A percentile compares a stretch with the other conserved stretches of the same genome.
Evolutionary conservation across 2,113 vertebrate genomes (phyloP).

Genomic region (Zosterops pallidus): DNA sequence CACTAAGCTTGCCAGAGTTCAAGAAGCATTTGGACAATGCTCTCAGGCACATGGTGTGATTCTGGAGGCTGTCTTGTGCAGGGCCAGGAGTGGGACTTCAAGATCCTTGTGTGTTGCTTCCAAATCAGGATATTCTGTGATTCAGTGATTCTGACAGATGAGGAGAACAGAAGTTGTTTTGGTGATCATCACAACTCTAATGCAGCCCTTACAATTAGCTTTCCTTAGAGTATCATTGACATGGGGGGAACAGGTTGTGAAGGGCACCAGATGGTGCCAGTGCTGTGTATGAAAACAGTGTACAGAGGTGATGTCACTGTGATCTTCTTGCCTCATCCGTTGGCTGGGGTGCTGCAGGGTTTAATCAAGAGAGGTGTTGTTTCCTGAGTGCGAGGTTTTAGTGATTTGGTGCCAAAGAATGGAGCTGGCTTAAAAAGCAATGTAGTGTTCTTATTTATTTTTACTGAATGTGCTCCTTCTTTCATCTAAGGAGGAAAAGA

Average conservation of each 20-base stretch:
- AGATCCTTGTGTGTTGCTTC: not conserved
- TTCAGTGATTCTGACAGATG: not conserved
- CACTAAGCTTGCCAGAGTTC: not conserved
- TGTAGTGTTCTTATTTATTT: not conserved
- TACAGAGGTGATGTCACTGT: not conserved
- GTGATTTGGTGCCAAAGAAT: not conserved
- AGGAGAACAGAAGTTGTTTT: not conserved
- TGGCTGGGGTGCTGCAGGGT: not conserved
- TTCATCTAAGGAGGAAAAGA: not conserved
- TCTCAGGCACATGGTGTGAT: not conserved
- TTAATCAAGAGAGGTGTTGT: not conserved
- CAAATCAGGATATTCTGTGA: not conserved
- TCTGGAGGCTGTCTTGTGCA: not conserved
- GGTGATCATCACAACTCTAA: not conserved
- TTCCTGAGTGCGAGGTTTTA: not conserved
- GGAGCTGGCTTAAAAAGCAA: not conserved
- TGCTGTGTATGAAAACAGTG: not conserved
- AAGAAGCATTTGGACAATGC: not conserved
- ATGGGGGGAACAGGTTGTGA: not conserved
- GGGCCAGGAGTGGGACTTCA: not conserved
- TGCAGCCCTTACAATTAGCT: not conserved
- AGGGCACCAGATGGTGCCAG: not conserved
- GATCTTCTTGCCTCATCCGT: not conserved
- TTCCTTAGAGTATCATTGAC: not conserved
- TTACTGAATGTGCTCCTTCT: not conserved